Conservation (phyloP, 2,113 vertebrate species). For the Gymnogyps californianus region DNA sequence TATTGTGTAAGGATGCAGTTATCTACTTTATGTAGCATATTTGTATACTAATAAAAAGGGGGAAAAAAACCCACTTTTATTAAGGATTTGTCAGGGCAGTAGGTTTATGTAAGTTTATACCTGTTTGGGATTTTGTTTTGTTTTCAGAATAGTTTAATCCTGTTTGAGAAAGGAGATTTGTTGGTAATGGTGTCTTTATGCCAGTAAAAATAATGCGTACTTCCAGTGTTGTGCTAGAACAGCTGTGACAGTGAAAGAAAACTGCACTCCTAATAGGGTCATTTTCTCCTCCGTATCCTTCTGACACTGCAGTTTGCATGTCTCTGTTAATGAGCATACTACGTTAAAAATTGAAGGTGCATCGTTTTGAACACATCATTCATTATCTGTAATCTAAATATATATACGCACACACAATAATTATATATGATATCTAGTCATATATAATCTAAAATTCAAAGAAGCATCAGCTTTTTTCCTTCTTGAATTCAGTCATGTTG, state of each 20-base stretch:
- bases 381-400: not conserved
- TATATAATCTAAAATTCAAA: not conserved
- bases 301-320: not conserved
- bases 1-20: not conserved
- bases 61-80: rapidly evolving
- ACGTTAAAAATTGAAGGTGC: not conserved
- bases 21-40: not conserved
- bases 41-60: not conserved
- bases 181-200: not conserved
- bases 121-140: not conserved
- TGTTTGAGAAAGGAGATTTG: not conserved
- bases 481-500: not conserved
- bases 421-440: not conserved
- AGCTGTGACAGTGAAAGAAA: not conserved
- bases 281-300: not conserved
- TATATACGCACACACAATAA: not conserved
- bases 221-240: not conserved
- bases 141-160: not conserved
- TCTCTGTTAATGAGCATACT: not conserved
- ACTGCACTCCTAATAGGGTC: not conserved
- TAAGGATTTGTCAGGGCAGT: not conserved
- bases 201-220: not conserved
- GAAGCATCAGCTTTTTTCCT: not conserved
- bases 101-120: not conserved
- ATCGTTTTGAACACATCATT: rapidly evolving